Evolutionary conservation across 2,888 invertebrate genomes (phyloP), one percentile per base, ranked within the genome.

Genomic region (Amaurobius ferox): DNA sequence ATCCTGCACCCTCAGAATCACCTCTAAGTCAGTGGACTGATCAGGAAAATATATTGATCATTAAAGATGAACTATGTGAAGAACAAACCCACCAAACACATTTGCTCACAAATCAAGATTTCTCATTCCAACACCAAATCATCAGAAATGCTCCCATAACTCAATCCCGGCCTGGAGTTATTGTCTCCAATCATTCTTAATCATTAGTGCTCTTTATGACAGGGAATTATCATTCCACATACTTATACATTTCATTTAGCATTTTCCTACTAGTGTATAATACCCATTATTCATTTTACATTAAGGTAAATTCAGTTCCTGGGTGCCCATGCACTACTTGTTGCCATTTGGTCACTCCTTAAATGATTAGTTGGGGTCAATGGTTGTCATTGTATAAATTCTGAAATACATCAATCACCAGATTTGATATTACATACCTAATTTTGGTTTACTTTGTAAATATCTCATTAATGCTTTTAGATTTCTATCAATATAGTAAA

Each of bases 91-190:
- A 80, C 28, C 44, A 73, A 29, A 62, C 62, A 40, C 83, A 61
- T 70, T 72, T 48, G 72, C 79, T 73, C 76, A 64, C 76, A 44
- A 79, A 78, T 86, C 62, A 62, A 72, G 87, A 70, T 6, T 78
- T 79, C 19, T 86, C 88, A 6, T 85, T 88, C 78, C 76, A 88
- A 72, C 89, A 89, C 48, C 89, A 89, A 77, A 88, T 89, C 32
- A 89, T 89, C 64, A 89, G 88, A 81, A 76, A 72, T 76, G 79
- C 89, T 48, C 89, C 89, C 55, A 89, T 90, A 89, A 94, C 93
- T 91, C 94, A 95, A 90, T 94, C 95, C 90, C 94, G 97, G 90
- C 97, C 97, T 28, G 96, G 96, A 88, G 97, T 97, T 87, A 97
- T 97, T 90, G 97, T 97, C 92, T 92, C 92, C 93, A 94, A 89